Evolutionary conservation across 2,888 invertebrate genomes (phyloP), one percentile per base, ranked within the genome.

Genomic region (Gibbula magus): DNA sequence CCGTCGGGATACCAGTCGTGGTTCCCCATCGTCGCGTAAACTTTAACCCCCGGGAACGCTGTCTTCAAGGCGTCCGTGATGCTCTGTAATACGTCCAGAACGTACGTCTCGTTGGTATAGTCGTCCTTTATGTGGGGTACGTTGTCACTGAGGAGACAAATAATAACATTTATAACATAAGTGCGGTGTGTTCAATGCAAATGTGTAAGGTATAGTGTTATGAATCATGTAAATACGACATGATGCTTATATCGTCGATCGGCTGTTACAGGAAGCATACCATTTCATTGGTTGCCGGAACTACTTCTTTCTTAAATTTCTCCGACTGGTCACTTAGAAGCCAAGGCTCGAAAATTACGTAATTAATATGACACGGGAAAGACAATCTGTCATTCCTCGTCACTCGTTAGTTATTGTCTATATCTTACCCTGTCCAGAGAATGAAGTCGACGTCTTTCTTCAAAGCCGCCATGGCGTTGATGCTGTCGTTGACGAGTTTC

Each of bases 391-490:
- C n/a, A n/a, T n/a, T n/a, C n/a, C n/a, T n/a, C n/a, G n/a, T n/a
- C n/a, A n/a, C n/a, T n/a, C n/a, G n/a, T n/a, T n/a, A n/a, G n/a
- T n/a, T n/a, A n/a, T n/a, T n/a, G n/a, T n/a, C n/a, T n/a, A 20
- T 45, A 25, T 13, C 79, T 84, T 94, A 97, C 97, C 98, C 98
- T 20, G 98, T 98, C 98, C 98, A 98, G 20, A 98, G 94, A 18
- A 98, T 96, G 92, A 98, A 98, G 93, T 98, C 97, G 79, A 97
- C 97, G 93, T 97, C 96, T 66, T 95, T 95, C 91, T 96, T 96
- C 82, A 96, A 94, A 78, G 95, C 95, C 93, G 96, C 96, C 98
- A 98, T 98, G 86, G 96, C 96, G 89, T 95, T 94, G 78, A 97
- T 96, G 13, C 97, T 97, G 61, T 97, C 96, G 92, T 97, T 96